Percentiles rank a stretch among this genome's conserved stretches.
Conservation (phyloP, 2,888 invertebrate species). For the Drosophila melanosoma region DNA sequence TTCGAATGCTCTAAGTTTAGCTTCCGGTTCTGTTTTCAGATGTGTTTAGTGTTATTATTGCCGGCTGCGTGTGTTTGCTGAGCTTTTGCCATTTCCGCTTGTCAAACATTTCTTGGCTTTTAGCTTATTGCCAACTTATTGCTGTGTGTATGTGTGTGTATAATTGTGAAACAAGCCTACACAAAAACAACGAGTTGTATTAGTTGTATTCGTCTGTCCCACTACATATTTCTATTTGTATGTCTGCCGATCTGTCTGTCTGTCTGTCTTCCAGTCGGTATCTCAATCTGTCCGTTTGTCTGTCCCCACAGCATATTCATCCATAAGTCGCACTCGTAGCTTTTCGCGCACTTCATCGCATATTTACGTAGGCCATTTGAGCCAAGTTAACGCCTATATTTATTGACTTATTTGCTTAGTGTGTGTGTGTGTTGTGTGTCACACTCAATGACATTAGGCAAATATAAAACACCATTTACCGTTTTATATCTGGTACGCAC, state of each 20-base stretch:
- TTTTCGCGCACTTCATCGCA: conserved; percentile 72
- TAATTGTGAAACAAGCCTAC: conserved; percentile 74
- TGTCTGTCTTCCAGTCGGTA: neutral
- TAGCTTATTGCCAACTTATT: conserved; percentile 73
- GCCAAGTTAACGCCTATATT: conserved; percentile 79
- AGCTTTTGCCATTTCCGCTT: conserved; percentile 73
- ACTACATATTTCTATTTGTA: conserved; percentile 19
- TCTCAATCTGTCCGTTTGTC: conserved; percentile 5
- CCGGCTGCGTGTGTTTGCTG: conserved; percentile 46
- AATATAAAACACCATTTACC: conserved; percentile 75
- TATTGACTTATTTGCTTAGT: conserved; percentile 76
- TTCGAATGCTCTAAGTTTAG: neutral
- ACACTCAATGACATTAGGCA: conserved; percentile 62
- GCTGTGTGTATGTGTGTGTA: conserved; percentile 21
- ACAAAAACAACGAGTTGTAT: conserved; percentile 58
- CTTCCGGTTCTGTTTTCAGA: conserved; percentile 24
- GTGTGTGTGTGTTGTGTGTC: conserved; percentile 26
- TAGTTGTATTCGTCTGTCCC: conserved; percentile 39
- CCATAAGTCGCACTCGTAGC: conserved; percentile 46
- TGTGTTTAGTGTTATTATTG: conserved; percentile 29
- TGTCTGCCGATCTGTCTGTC: conserved; percentile 10
- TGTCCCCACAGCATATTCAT: conserved; percentile 45
- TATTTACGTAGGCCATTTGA: conserved; percentile 77
- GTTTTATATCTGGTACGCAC: conserved; percentile 46
- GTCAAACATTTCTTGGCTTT: conserved; percentile 79